A percentile compares a stretch with the other conserved stretches of the same genome.
phyloP scores from a whole-genome alignment of 2,888 invertebrate genomes.

The Ariolimax columbianus region DNA sequence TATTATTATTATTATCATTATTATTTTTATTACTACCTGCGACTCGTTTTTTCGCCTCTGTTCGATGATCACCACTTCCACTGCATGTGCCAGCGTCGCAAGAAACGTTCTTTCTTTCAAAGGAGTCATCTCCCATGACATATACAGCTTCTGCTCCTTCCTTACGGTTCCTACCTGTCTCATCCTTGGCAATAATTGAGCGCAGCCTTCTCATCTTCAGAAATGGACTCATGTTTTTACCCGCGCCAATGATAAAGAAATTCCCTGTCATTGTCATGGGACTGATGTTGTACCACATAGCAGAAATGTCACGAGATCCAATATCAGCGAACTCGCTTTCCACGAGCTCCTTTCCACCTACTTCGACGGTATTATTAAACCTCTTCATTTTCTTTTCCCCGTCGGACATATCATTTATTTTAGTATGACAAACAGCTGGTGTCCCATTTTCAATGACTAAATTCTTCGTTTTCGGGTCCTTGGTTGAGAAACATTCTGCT shows the following conservation, averaged over 20 bases:
- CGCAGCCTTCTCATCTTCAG: background rate
- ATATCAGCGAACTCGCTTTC: background rate
- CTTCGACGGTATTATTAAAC: background rate
- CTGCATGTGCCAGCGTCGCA: background rate
- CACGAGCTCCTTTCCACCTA: background rate
- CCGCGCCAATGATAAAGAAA: constrained; percentile 19
- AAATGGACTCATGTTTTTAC: background rate
- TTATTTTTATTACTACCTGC: background rate
- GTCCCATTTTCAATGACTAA: constrained; percentile 22
- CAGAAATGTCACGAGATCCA: background rate
- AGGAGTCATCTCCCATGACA: background rate
- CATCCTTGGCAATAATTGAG: background rate
- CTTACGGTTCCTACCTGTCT: background rate
- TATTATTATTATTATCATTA: too few species aligned
- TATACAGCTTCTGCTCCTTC: background rate
- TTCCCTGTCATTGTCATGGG: constrained; percentile 20
- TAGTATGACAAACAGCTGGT: background rate
- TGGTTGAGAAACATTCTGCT: constrained; percentile 33
- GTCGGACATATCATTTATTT: background rate
- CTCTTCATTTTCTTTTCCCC: background rate
- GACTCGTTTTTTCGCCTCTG: too few species aligned
- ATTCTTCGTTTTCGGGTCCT: constrained; percentile 11
- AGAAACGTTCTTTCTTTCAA: background rate
- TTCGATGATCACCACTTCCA: background rate
- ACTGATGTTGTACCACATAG: background rate